Evolutionary conservation across 2,888 invertebrate species (phyloP).

Genomic region (Alloplasta piceator): DNA sequence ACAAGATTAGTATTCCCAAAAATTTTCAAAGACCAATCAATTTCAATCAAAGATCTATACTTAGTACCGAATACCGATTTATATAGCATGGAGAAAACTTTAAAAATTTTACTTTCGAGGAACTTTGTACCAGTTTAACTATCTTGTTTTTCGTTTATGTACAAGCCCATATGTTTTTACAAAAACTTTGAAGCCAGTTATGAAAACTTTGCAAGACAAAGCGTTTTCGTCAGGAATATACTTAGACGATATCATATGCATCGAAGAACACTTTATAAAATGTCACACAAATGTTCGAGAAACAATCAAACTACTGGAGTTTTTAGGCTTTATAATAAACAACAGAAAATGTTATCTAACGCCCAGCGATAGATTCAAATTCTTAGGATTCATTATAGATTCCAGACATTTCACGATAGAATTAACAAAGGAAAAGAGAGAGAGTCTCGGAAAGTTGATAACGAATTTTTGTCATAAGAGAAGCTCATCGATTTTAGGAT

Average conservation of each 20-base stretch:
- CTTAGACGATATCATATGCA: slow-evolving; percentile 52
- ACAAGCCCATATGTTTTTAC: slow-evolving; percentile 69
- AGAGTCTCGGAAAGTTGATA: slow-evolving; percentile 15
- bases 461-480: background rate
- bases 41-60: slow-evolving; percentile 57
- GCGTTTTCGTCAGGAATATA: slow-evolving; percentile 41
- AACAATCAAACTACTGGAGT: slow-evolving; percentile 31
- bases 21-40: slow-evolving; percentile 35
- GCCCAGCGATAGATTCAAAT: slow-evolving; percentile 34
- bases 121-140: slow-evolving; percentile 66
- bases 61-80: slow-evolving; percentile 64
- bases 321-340: slow-evolving; percentile 49
- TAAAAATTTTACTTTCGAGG: slow-evolving; percentile 65
- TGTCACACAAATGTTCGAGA: slow-evolving; percentile 24
- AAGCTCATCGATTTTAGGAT: slow-evolving; percentile 6
- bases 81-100: slow-evolving; percentile 62
- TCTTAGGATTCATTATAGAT: slow-evolving; percentile 50
- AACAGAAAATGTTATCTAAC: slow-evolving; percentile 36
- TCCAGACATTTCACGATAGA: slow-evolving; percentile 36
- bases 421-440: slow-evolving; percentile 51
- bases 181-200: slow-evolving; percentile 62
- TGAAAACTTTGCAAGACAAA: slow-evolving; percentile 17
- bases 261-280: slow-evolving; percentile 30
- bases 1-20: slow-evolving; percentile 37
- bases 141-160: slow-evolving; percentile 68